phyloP scores from a whole-genome alignment of 1,140 invertebrate genomes.

The Zaprionus lachaisei region DNA sequence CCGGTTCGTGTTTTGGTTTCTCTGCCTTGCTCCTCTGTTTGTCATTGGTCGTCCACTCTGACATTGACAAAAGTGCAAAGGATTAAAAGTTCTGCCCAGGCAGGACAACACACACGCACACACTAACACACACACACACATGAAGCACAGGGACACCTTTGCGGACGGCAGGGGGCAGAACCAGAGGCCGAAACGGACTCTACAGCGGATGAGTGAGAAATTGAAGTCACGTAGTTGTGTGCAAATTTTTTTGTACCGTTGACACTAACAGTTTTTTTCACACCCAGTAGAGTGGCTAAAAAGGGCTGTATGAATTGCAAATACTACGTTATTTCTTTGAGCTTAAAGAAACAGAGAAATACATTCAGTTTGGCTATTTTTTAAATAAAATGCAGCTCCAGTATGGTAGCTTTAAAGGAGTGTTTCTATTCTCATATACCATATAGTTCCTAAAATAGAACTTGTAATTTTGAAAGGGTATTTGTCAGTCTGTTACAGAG shows the following conservation, averaged over 20 bases:
- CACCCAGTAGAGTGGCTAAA: not conserved
- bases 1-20: slow-evolving; percentile 17
- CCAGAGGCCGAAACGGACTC: slow-evolving; percentile 8
- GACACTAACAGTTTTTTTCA: slow-evolving; percentile 53
- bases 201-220: slow-evolving; percentile 58
- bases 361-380: no score
- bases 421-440: no score
- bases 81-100: slow-evolving; percentile 72
- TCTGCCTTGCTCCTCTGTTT: slow-evolving; percentile 50
- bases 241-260: slow-evolving; percentile 70
- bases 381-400: no score
- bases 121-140: not conserved
- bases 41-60: slow-evolving; percentile 64
- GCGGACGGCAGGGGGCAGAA: slow-evolving; percentile 16
- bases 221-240: slow-evolving; percentile 79
- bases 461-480: not conserved
- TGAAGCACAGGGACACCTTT: slow-evolving; percentile 26
- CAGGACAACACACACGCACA: slow-evolving; percentile 27
- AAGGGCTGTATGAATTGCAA: not conserved
- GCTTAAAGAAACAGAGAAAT: no score
- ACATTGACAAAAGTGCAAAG: slow-evolving; percentile 81
- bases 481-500: not conserved
- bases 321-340: not conserved
- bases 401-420: no score
- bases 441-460: not conserved